Conservation (phyloP, 2,113 vertebrate species). For the Scartelaos histophorus region DNA sequence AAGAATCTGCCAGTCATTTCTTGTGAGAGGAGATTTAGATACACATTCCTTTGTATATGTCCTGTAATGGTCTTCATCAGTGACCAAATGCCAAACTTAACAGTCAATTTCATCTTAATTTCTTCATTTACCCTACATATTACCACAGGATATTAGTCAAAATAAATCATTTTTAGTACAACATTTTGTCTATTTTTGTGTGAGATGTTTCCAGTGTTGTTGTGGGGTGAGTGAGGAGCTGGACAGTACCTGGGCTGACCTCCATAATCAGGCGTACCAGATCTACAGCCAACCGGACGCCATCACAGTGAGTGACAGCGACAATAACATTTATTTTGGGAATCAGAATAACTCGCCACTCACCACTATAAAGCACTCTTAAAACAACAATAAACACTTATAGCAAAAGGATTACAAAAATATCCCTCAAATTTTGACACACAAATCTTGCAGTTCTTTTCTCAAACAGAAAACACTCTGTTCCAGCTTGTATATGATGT, state of each 20-base stretch:
- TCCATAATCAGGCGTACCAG: slow-evolving; percentile 48
- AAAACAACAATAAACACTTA: neutral
- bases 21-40: no score
- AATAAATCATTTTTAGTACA: neutral
- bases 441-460: no score
- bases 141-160: neutral
- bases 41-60: neutral
- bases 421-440: no score
- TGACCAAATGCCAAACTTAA: neutral
- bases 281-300: slow-evolving; percentile 44
- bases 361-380: neutral
- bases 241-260: slow-evolving; percentile 72
- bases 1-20: no score
- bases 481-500: no score
- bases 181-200: neutral
- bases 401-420: neutral
- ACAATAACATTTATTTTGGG: neutral
- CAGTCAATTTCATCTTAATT: neutral
- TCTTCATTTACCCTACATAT: no score
- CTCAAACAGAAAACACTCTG: no score
- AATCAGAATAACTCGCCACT: neutral
- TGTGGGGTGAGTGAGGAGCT: slow-evolving; percentile 77
- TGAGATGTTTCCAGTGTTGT: slow-evolving; percentile 85
- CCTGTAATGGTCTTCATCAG: neutral
- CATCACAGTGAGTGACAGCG: slow-evolving; percentile 54